These are phyloP conservation scores for Cryptotis parvus DNA, from an alignment of 2,113 vertebrate species.

Conservation along the genomic window DNA sequence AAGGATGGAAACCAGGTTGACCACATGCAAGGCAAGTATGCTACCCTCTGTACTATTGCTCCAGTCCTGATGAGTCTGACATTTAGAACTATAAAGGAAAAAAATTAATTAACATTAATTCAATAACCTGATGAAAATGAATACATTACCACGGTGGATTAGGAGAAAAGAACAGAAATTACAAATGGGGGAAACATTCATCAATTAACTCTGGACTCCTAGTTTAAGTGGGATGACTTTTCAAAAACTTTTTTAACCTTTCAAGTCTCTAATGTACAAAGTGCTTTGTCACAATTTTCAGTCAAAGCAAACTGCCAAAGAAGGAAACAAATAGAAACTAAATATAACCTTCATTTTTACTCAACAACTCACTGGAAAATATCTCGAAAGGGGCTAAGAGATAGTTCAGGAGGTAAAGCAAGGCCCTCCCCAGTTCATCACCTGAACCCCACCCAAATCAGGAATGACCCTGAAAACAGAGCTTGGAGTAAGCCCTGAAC, in stretches of 20 bases:
- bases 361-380: not conserved
- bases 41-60: too few species aligned
- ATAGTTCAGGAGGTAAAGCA: too few species aligned
- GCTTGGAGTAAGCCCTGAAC: too few species aligned
- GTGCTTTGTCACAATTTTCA: not conserved
- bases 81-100: not conserved
- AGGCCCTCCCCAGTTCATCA: too few species aligned
- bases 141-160: not conserved
- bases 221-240: not conserved
- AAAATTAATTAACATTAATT: not conserved
- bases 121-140: not conserved
- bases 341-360: not conserved
- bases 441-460: too few species aligned
- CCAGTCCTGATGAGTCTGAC: not conserved
- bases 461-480: too few species aligned
- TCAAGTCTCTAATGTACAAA: not conserved
- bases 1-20: too few species aligned
- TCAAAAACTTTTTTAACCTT: not conserved
- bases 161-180: not conserved
- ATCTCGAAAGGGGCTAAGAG: too few species aligned
- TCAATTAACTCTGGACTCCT: not conserved
- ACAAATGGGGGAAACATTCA: not conserved
- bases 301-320: conserved; percentile 10
- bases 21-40: too few species aligned
- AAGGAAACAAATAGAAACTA: not conserved